These are phyloP conservation scores for Nothocercus nigrocapillus DNA, from an alignment of 2,113 vertebrate species.

Conservation along the genomic window DNA sequence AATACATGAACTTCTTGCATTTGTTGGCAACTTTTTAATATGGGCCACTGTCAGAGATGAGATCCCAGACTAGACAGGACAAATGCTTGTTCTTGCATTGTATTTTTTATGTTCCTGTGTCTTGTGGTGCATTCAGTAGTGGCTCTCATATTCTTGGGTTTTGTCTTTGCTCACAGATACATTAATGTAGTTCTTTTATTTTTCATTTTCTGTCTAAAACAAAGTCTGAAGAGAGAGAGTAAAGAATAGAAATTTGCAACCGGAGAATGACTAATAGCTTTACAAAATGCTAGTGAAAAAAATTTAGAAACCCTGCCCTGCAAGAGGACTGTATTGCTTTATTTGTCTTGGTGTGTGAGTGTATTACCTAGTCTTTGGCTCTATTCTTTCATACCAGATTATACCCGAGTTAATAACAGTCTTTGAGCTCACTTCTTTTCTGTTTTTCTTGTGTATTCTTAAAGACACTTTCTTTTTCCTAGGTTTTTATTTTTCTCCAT, in stretches of 20 bases:
- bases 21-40: neutral
- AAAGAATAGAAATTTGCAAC: neutral
- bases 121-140: neutral
- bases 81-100: neutral
- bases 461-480: neutral
- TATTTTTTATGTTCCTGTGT: neutral
- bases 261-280: neutral
- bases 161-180: neutral
- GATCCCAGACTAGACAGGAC: neutral
- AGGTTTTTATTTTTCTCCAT: conserved; percentile 85
- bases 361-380: neutral
- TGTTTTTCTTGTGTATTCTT: neutral
- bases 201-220: neutral
- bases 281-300: neutral
- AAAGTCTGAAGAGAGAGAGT: neutral
- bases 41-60: neutral
- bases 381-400: neutral
- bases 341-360: neutral
- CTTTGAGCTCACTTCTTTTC: neutral
- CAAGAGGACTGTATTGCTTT: neutral
- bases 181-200: neutral
- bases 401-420: neutral
- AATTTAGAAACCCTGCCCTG: neutral
- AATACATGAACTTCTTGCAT: neutral
- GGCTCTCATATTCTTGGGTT: neutral